These are phyloP conservation scores for Mechanitis mazaeus DNA, from an alignment of 2,888 invertebrate genomes.

Conservation along the genomic window DNA sequence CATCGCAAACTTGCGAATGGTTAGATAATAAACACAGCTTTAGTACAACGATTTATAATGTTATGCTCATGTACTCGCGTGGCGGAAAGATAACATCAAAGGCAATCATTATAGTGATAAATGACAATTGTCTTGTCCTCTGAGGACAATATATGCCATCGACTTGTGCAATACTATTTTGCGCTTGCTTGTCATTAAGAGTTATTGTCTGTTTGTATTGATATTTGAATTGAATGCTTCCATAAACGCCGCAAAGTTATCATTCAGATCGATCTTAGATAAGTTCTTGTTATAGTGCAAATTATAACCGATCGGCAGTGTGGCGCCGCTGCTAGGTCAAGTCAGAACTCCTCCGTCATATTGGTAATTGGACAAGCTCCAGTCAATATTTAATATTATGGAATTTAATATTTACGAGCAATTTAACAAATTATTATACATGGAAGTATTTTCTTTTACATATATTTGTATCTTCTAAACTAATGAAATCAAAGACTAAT, in stretches of 20 bases:
- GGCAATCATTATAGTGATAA: slow-evolving; percentile 71
- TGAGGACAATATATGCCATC: slow-evolving; percentile 67
- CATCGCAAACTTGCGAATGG: slow-evolving; percentile 29
- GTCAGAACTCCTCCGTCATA: slow-evolving; percentile 11
- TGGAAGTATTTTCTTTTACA: no score
- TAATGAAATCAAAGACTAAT: not conserved
- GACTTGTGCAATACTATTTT: slow-evolving; percentile 67
- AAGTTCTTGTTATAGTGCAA: slow-evolving; percentile 49
- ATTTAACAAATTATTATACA: no score
- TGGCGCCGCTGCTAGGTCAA: slow-evolving; percentile 17
- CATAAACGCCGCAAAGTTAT: slow-evolving; percentile 55
- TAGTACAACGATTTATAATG: slow-evolving; percentile 47
- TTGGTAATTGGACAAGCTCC: slow-evolving; percentile 7
- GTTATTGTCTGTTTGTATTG: slow-evolving; percentile 62
- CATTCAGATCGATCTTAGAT: slow-evolving; percentile 62
- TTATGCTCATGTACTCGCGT: slow-evolving; percentile 42
- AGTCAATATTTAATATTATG: not conserved
- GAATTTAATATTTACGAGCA: not conserved
- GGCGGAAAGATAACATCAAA: slow-evolving; percentile 69
- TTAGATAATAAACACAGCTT: slow-evolving; percentile 30
- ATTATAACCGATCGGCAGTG: slow-evolving; percentile 35
- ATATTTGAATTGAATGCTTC: slow-evolving; percentile 73
- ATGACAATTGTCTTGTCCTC: slow-evolving; percentile 73
- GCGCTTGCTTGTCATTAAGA: slow-evolving; percentile 68
- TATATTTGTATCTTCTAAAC: not conserved